phyloP scores from a whole-genome alignment of 2,113 vertebrate species.

The Rhagologus leucostigma region DNA sequence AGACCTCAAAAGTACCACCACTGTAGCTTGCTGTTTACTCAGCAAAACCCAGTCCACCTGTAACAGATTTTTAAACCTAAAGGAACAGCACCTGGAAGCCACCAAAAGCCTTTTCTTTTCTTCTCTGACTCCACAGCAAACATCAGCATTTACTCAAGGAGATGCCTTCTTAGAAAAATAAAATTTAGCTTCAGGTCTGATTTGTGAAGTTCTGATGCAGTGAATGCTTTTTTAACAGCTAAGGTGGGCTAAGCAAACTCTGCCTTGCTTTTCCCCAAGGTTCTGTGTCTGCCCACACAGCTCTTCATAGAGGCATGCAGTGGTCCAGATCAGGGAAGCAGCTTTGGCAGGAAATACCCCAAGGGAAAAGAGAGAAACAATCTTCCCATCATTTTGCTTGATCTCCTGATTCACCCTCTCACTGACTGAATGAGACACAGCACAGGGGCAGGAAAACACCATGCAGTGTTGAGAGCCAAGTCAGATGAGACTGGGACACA shows the following conservation, averaged over 20 bases:
- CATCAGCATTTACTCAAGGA: rapidly evolving
- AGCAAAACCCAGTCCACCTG: neutral
- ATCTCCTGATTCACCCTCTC: neutral
- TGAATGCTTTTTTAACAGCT: neutral
- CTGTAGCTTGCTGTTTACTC: neutral
- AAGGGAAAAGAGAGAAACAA: neutral
- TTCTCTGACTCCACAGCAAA: neutral
- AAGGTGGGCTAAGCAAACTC: neutral
- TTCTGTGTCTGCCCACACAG: neutral
- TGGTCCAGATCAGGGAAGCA: neutral
- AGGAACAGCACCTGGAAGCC: neutral
- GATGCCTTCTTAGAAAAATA: neutral
- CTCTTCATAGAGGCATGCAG: neutral
- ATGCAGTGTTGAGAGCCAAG: neutral
- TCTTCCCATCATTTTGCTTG: neutral
- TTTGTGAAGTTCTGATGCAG: rapidly evolving
- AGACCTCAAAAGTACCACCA: neutral
- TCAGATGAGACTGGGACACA: neutral
- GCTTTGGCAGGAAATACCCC: neutral
- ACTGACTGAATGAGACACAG: neutral
- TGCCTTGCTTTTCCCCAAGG: neutral
- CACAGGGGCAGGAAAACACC: neutral
- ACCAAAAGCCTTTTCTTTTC: neutral
- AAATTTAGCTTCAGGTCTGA: neutral
- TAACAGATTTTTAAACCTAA: neutral